phyloP scores from a whole-genome alignment of 2,888 invertebrate species.

The Calliopum simillimum region DNA sequence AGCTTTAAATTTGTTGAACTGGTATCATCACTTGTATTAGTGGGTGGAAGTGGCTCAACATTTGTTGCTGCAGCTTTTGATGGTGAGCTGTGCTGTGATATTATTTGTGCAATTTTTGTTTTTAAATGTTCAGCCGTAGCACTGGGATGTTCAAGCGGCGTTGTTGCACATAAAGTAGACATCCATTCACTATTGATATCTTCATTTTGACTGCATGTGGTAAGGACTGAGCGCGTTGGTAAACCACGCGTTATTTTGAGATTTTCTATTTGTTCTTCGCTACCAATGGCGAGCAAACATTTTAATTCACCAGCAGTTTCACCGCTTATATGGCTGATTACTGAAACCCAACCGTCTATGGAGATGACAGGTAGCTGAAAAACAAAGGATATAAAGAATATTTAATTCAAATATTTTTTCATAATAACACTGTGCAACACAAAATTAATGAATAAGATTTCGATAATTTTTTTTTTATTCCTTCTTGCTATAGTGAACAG shows the following conservation, averaged over 20 bases:
- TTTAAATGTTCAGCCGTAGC: constrained; percentile 20
- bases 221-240: not conserved
- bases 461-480: no score
- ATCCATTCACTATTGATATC: not conserved
- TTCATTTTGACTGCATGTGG: not conserved
- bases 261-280: constrained; percentile 71
- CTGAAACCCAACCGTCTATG: constrained; percentile 72
- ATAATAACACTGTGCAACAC: not conserved
- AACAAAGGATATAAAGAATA: not conserved
- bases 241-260: constrained; percentile 67
- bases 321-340: constrained; percentile 67
- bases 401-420: no score
- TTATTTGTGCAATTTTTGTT: constrained; percentile 20
- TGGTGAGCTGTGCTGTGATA: constrained; percentile 17
- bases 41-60: not conserved
- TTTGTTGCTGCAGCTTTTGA: constrained; percentile 10
- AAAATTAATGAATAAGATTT: not conserved
- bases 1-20: constrained; percentile 23
- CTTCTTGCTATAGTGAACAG: no score
- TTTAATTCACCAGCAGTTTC: constrained; percentile 70
- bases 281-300: constrained; percentile 72
- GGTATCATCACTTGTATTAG: not conserved
- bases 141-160: constrained; percentile 18
- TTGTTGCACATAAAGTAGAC: not conserved
- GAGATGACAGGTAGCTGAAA: constrained; percentile 72